A percentile compares a stretch with the other conserved stretches of the same genome.
Evolutionary conservation across 1,140 invertebrate genomes (phyloP).

Genomic region (Pollicipes pollicipes): DNA sequence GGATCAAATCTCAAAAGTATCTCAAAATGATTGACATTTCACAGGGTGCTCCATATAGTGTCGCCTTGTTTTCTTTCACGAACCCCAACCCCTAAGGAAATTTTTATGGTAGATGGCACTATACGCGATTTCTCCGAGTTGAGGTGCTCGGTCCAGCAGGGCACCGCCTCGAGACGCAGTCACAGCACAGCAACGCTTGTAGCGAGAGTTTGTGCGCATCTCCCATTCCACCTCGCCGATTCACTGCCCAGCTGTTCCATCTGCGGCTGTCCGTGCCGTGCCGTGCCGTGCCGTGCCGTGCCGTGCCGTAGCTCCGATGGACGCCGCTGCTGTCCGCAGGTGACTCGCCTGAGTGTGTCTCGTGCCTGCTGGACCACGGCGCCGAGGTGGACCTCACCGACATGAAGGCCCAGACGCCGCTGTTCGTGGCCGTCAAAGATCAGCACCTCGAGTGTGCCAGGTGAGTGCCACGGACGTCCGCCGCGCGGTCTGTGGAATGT

Average conservation of each 20-base stretch:
- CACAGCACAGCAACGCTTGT: not conserved
- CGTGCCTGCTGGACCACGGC: conserved; percentile 17
- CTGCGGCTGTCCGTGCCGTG: not conserved
- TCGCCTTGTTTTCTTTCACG: no score
- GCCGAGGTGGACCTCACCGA: conserved; percentile 21
- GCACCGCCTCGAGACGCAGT: no score
- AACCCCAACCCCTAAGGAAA: no score
- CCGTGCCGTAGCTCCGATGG: not conserved
- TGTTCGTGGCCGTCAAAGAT: conserved; percentile 21
- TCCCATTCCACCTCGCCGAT: not conserved
- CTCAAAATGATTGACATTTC: no score
- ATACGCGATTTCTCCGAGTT: no score
- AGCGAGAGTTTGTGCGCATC: not conserved
- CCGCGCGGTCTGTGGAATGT: no score
- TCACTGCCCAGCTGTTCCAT: not conserved
- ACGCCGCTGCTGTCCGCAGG: conserved; percentile 13
- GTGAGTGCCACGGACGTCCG: no score
- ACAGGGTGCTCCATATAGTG: no score
- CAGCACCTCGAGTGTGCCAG: conserved; percentile 3
- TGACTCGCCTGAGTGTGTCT: conserved; percentile 20
- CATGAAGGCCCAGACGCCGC: conserved; percentile 23
- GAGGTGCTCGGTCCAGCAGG: no score
- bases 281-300: no score
- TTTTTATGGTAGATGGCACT: no score
- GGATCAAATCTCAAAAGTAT: no score